Conservation (phyloP, 2,797 vertebrate species). For the Crax fasciolata region DNA sequence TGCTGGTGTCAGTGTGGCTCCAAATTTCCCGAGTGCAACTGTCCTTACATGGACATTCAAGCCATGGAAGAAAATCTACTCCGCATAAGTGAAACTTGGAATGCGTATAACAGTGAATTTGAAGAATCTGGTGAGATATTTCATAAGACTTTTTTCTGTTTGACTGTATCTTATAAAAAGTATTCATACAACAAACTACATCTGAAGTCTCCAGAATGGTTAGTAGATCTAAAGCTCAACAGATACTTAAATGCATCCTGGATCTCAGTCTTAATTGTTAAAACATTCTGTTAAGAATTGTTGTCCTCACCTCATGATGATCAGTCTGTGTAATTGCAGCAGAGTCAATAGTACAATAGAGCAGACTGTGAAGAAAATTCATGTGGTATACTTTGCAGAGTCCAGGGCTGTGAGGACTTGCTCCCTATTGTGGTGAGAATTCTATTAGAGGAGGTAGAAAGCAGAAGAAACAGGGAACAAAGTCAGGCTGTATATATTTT, state of each 20-base stretch:
- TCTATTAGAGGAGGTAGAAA: background rate
- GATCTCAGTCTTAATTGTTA: background rate
- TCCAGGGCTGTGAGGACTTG: background rate
- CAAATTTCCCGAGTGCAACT: slow-evolving; percentile 96
- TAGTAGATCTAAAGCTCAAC: background rate
- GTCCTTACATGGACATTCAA: slow-evolving; percentile 96
- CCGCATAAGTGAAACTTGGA: slow-evolving; percentile 94
- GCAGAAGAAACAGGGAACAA: background rate
- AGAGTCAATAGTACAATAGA: background rate
- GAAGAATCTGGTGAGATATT: slow-evolving; percentile 91
- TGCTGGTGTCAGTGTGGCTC: slow-evolving; percentile 95
- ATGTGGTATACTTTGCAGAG: background rate
- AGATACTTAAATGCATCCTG: background rate
- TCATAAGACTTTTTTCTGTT: background rate
- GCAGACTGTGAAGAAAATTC: background rate
- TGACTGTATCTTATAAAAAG: background rate
- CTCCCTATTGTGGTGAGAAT: background rate
- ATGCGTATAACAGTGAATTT: slow-evolving; percentile 91
- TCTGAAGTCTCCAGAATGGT: background rate
- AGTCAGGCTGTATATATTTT: background rate
- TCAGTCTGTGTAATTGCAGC: background rate
- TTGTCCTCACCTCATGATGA: background rate
- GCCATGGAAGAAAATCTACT: slow-evolving; percentile 95
- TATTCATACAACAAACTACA: background rate
- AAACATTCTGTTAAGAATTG: background rate